These are phyloP conservation scores for Theodoxus fluviatilis DNA, from an alignment of 2,888 invertebrate genomes.

Conservation along the genomic window DNA sequence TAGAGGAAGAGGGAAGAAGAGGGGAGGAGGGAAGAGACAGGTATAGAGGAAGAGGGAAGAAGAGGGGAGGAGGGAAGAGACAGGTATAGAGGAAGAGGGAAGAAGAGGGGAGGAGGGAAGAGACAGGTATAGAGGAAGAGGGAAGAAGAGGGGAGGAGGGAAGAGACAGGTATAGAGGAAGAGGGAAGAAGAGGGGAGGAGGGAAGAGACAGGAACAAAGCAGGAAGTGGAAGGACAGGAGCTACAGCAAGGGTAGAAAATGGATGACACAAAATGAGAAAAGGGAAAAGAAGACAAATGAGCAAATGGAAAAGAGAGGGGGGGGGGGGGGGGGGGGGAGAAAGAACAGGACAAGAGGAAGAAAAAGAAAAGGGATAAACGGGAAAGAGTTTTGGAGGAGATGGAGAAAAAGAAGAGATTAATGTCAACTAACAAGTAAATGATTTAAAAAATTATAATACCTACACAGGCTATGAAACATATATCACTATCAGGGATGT, in stretches of 20 bases:
- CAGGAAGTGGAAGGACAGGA: neutral
- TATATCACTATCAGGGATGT: too few species aligned
- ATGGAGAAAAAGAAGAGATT: neutral
- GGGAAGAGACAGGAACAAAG: neutral
- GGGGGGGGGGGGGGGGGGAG: neutral
- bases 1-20: neutral
- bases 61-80: neutral
- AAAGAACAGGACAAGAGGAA: neutral
- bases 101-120: neutral
- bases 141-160: neutral
- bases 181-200: neutral
- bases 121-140: neutral
- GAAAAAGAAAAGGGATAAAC: conserved; percentile 14
- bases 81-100: neutral
- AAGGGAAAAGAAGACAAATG: conserved; percentile 1
- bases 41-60: neutral
- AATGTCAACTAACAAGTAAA: neutral
- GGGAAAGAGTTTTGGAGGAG: neutral
- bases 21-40: neutral
- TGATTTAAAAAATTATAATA: neutral
- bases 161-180: neutral
- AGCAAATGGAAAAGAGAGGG: neutral
- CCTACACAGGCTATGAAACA: too few species aligned
- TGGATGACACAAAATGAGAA: neutral
- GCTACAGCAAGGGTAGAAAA: neutral